Base-by-base conservation (phyloP, 2,888 invertebrate genomes). In the Bombylius major region DNA sequence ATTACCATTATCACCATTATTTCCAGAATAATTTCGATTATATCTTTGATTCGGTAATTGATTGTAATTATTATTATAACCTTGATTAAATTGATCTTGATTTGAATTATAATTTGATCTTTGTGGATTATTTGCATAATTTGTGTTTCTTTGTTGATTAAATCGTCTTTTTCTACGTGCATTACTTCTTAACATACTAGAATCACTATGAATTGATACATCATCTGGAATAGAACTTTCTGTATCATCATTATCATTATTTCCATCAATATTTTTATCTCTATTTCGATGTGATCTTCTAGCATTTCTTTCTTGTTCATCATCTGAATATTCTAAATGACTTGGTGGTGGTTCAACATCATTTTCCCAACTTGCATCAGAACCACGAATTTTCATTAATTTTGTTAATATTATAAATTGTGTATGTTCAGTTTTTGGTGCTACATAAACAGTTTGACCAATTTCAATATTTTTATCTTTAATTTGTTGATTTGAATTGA, bases 321-420 rank as follows among this genome's bases (percentile, higher is more conserved):
- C 95, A 69, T 94, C 94, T 0, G 94, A 95, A 72, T 81, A 93
- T 39, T 92, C 92, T 1, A 83, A 63, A 61, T 79, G 81, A 64
- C 79, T 79, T 1, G 78, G 74, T 0, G 93, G 93, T 13, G 84
- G 82, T 70, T 95, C 95, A 49, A 83, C 75, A 69, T 92, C 89
- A 68, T 89, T 79, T 62, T 85, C 79, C 87, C 91, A 93, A 1
- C 90, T 88, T 1, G 93, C 93, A 77, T 96, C 95, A 1, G 86
- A 86, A 6, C 92, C 94, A 73, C 85, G 88, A 56, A 83, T 71
- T 70, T 88, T 90, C 70, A 66, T 75, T 47, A 92, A 77, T 63
- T 88, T 83, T 2, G 82, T 76, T 32, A 89, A 71, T 67, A 90
- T 86, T 14, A 92, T 86, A 63, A 83, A 86, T 60, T 80, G 81